Conservation (phyloP, 2,888 invertebrate genomes). For the Pilophorus perplexus region DNA sequence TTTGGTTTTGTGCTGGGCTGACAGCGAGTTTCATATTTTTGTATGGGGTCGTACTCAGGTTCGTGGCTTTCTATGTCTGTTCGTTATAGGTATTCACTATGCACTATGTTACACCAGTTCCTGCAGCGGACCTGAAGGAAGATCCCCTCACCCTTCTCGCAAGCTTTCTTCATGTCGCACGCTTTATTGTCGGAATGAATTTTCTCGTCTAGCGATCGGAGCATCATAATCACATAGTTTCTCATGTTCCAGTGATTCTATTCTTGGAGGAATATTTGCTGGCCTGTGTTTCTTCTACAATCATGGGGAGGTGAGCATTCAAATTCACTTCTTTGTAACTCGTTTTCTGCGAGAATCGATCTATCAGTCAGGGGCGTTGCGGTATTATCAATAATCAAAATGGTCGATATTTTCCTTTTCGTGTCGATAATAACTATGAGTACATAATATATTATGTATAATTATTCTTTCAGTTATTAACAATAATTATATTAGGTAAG, state of each 20-base stretch:
- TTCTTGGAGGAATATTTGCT: conserved; percentile 71
- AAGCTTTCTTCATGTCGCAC: no score
- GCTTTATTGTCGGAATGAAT: no score
- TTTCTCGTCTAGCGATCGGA: not conserved
- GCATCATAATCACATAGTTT: not conserved
- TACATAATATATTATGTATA: no score
- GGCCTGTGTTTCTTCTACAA: conserved; percentile 74
- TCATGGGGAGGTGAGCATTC: conserved; percentile 64
- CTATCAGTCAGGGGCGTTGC: no score
- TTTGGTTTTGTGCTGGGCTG: conserved; percentile 72
- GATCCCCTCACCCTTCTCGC: no score
- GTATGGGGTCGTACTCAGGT: conserved; percentile 67
- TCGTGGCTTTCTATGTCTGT: not conserved
- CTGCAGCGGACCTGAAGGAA: no score
- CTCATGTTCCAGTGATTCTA: conserved; percentile 58
- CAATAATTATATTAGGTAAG: no score
- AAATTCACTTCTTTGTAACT: not conserved
- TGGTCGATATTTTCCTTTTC: no score
- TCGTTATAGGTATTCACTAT: not conserved
- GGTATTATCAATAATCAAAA: no score
- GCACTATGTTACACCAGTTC: not conserved
- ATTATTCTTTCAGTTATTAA: no score
- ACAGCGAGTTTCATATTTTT: conserved; percentile 67
- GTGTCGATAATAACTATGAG: no score
- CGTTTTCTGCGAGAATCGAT: no score